A percentile compares a stretch with the other conserved stretches of the same genome.
phyloP scores from a whole-genome alignment of 2,888 invertebrate species.

The Drosophila rellima region DNA sequence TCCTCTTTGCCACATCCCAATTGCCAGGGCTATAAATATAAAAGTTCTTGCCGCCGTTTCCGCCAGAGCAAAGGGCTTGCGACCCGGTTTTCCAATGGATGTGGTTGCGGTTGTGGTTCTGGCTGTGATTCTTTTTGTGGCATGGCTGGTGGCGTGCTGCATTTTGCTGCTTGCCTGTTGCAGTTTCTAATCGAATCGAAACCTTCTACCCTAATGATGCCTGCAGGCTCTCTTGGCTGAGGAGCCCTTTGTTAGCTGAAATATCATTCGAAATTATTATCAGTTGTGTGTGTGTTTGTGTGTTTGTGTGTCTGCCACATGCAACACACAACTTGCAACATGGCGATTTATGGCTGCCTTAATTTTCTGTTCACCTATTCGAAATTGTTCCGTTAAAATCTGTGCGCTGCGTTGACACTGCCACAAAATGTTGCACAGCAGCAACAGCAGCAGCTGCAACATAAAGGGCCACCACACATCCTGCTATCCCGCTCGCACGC shows the following conservation, averaged over 20 bases:
- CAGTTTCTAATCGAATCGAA: slow-evolving; percentile 85
- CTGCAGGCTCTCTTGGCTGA: slow-evolving; percentile 56
- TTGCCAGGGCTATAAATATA: slow-evolving; percentile 52
- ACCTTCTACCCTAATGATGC: slow-evolving; percentile 84
- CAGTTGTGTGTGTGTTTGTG: slow-evolving; percentile 30
- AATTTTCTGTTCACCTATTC: slow-evolving; percentile 69
- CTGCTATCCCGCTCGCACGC: slow-evolving; percentile 31
- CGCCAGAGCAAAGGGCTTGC: slow-evolving; percentile 50
- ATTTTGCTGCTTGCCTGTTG: slow-evolving; percentile 83
- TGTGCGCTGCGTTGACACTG: slow-evolving; percentile 63
- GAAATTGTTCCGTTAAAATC: slow-evolving; percentile 83
- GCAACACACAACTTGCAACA: slow-evolving; percentile 69
- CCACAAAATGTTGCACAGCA: slow-evolving; percentile 80
- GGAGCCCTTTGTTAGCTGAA: slow-evolving; percentile 77
- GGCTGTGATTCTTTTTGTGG: slow-evolving; percentile 17
- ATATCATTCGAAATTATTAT: slow-evolving; percentile 47
- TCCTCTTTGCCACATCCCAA: slow-evolving; percentile 28
- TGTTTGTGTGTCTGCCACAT: slow-evolving; percentile 29
- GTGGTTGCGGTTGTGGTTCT: slow-evolving; percentile 15
- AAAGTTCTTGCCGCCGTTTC: slow-evolving; percentile 39
- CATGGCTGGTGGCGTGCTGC: slow-evolving; percentile 52
- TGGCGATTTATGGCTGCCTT: slow-evolving; percentile 30
- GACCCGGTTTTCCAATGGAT: slow-evolving; percentile 54
- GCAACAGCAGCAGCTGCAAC: slow-evolving; percentile 45
- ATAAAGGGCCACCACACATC: slow-evolving; percentile 40